These are phyloP conservation scores for Rhincodon typus DNA, from an alignment of 2,797 vertebrate genomes.

Conservation along the genomic window DNA sequence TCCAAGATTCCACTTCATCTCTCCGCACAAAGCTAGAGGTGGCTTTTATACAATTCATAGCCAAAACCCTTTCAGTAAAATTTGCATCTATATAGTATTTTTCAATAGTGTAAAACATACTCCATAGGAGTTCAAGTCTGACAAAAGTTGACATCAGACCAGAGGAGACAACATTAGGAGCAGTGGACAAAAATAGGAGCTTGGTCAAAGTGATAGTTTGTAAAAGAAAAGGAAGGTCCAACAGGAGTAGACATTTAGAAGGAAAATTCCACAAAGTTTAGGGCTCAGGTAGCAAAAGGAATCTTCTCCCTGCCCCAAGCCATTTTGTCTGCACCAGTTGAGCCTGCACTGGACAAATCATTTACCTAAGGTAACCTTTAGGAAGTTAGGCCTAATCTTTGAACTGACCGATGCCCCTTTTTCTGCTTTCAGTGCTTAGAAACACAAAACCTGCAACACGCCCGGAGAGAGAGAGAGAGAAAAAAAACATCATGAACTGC, in stretches of 20 bases:
- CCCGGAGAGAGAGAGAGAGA: not conserved
- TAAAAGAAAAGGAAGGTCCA: too few relatives aligned
- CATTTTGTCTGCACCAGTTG: not conserved
- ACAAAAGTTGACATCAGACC: too few relatives aligned
- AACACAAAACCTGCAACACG: not conserved
- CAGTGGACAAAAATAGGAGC: not conserved
- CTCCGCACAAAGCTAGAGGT: too few relatives aligned
- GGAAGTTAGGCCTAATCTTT: too few relatives aligned
- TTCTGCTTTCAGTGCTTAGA: conserved; percentile 12
- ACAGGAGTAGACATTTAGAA: not conserved
- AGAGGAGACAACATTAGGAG: not conserved
- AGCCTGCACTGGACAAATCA: not conserved
- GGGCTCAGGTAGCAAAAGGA: too few relatives aligned
- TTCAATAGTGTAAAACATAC: not conserved
- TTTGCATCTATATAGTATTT: not conserved
- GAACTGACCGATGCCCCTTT: not conserved
- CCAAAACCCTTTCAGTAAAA: not conserved
- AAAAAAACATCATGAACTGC: not conserved
- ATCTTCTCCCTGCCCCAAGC: not conserved
- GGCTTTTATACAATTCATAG: too few relatives aligned
- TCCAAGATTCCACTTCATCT: too few relatives aligned
- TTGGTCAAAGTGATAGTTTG: not conserved
- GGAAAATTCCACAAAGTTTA: not conserved
- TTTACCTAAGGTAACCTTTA: not conserved
- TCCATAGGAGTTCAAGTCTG: not conserved